These are phyloP conservation scores for Oxycera nigricornis DNA, from an alignment of 2,888 invertebrate genomes.

Conservation along the genomic window DNA sequence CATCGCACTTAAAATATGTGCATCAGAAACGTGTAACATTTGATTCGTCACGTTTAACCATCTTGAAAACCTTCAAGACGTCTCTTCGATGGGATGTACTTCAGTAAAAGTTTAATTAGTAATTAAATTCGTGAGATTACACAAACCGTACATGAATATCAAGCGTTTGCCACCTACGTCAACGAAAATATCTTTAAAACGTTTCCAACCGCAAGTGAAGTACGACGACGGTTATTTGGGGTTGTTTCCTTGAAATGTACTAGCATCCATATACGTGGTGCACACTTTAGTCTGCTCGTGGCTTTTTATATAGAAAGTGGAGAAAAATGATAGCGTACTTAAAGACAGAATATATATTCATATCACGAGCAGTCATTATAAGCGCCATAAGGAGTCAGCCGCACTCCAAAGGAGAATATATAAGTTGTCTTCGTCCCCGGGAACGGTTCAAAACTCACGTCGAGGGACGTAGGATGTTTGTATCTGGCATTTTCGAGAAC, in stretches of 20 bases:
- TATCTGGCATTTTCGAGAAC: neutral
- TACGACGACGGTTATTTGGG: neutral
- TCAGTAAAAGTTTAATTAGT: constrained; percentile 23
- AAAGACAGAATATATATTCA: constrained; percentile 20
- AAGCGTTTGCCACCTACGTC: neutral
- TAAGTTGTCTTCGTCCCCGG: neutral
- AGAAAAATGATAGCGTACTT: constrained; percentile 33
- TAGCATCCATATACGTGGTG: neutral
- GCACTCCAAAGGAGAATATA: neutral
- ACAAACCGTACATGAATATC: neutral
- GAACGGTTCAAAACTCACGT: neutral
- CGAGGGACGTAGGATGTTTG: neutral
- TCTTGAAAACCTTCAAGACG: too few relatives aligned
- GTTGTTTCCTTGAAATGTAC: neutral
- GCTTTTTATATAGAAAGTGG: neutral
- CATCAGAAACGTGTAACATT: too few relatives aligned
- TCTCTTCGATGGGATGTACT: neutral
- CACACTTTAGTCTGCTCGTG: neutral
- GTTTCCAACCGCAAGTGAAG: neutral
- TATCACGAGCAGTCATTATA: constrained; percentile 25
- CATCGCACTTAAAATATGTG: too few relatives aligned
- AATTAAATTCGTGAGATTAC: constrained; percentile 28
- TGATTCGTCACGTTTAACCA: too few relatives aligned
- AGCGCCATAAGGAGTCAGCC: constrained; percentile 21
- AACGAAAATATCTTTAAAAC: constrained; percentile 6